Percentiles rank a stretch among this genome's conserved stretches.
Conservation (phyloP, 2,113 vertebrate genomes). For the Poecile atricapillus region DNA sequence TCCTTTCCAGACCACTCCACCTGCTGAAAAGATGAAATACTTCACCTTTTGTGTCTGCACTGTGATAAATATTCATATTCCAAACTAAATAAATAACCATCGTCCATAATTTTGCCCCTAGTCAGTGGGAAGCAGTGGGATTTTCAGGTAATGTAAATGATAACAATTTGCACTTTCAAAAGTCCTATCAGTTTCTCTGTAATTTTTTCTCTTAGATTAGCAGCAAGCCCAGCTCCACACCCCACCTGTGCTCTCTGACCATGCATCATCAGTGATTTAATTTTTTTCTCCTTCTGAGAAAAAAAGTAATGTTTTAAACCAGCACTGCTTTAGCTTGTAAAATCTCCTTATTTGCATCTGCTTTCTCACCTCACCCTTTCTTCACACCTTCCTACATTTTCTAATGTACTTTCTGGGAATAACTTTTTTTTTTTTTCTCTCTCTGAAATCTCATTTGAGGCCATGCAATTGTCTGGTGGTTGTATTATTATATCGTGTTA, state of each 20-base stretch:
- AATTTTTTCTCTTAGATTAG: not conserved
- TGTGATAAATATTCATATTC: not conserved
- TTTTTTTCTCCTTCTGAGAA: not conserved
- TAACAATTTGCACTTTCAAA: not conserved
- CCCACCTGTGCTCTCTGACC: not conserved
- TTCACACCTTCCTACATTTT: slow-evolving; percentile 53
- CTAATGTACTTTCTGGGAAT: slow-evolving; percentile 14
- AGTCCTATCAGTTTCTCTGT: not conserved
- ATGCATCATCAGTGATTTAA: not conserved
- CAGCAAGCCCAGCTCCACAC: not conserved
- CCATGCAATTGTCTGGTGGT: not conserved
- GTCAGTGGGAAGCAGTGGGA: not conserved
- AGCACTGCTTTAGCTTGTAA: not conserved
- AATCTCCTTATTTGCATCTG: slow-evolving; percentile 18
- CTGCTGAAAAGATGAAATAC: not conserved
- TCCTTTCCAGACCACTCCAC: not conserved
- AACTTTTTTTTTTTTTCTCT: not conserved
- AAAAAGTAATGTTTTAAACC: not conserved
- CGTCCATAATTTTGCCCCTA: too few relatives aligned
- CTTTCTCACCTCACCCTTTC: slow-evolving; percentile 38
- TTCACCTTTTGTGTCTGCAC: not conserved
- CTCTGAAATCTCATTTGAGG: not conserved
- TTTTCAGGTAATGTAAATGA: not conserved
- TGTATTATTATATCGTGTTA: not conserved
- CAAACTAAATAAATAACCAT: not conserved